These are phyloP conservation scores for Sylvilagus bachmani DNA, from an alignment of 2,113 vertebrate genomes.

Conservation along the genomic window DNA sequence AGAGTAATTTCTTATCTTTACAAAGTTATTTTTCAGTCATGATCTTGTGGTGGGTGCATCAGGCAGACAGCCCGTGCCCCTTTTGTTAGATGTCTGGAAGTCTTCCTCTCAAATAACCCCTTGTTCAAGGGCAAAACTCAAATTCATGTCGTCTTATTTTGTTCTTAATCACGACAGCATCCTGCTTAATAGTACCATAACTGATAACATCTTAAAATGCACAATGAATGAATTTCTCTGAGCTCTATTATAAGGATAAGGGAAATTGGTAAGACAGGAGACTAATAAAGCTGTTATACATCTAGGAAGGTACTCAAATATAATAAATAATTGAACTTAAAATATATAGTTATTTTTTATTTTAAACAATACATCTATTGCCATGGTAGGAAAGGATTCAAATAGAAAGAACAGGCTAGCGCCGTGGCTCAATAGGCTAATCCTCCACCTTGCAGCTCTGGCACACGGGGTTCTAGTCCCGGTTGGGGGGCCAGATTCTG, in stretches of 20 bases:
- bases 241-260: background rate
- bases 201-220: background rate
- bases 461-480: no score
- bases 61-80: background rate
- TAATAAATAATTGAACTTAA: background rate
- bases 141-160: background rate
- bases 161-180: background rate
- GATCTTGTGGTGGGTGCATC: background rate
- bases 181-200: background rate
- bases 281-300: background rate
- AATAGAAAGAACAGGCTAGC: background rate
- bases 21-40: background rate
- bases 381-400: background rate
- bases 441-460: no score
- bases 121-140: background rate
- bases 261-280: background rate
- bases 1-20: background rate
- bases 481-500: no score
- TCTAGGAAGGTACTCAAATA: background rate
- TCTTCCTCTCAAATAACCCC: background rate
- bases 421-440: no score
- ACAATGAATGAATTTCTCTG: background rate
- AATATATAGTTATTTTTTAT: background rate
- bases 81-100: no score
- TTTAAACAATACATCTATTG: background rate